Base-by-base conservation (phyloP, 1,140 invertebrate genomes). In the Yoshiicerus persimilis region DNA sequence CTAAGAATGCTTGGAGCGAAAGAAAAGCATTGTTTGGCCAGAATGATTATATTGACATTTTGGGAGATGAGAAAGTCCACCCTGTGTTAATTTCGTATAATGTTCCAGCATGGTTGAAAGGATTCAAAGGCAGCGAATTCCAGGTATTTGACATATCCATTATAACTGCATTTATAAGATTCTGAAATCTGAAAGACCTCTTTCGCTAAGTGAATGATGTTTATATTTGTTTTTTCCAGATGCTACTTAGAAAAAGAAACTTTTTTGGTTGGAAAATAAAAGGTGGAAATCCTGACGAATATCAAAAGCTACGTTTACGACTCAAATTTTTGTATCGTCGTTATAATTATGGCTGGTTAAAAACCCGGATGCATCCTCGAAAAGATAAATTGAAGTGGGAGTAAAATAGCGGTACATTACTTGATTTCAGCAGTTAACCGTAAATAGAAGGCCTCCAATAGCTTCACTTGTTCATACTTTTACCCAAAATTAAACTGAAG, bases 31-130 rank as follows among this genome's bases (percentile, higher is more conserved):
- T 97, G 0, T 98, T 97, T 93, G 98, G 98, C 1, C 97, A 99
- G 92, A 99, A 99, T 94, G 98, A 99, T 93, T 99, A 98, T 91
- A 98, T 99, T 86, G 97, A 99, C 93, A 98, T 99, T 84, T 93
- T 99, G 36, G 97, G 97, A 2, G 95, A 96, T 92, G 96, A 96
- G 80, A 94, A 94, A 11, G 89, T 99, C 34, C 95, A 97, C 92
- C 97, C 97, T 1, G 95, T 95, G 0, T 95, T 94, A 91, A 94
- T 97, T n/a, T 91, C 97, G 2, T 97, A 98, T 90, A 95, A 95
- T 89, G 94, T 98, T 13, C 98, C 97, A 0, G 92, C 93, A 0
- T 99, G 97, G 97, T 93, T 99, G 20, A 94, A 96, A 91, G 97
- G 97, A 62, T 95, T 97, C 32, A 94, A 93, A n/a, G 97, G 97